Percentiles rank a stretch among this genome's conserved stretches.
These are phyloP conservation scores for Sebastes baramenuke DNA, from an alignment of 2,797 vertebrate genomes.

Conservation along the genomic window DNA sequence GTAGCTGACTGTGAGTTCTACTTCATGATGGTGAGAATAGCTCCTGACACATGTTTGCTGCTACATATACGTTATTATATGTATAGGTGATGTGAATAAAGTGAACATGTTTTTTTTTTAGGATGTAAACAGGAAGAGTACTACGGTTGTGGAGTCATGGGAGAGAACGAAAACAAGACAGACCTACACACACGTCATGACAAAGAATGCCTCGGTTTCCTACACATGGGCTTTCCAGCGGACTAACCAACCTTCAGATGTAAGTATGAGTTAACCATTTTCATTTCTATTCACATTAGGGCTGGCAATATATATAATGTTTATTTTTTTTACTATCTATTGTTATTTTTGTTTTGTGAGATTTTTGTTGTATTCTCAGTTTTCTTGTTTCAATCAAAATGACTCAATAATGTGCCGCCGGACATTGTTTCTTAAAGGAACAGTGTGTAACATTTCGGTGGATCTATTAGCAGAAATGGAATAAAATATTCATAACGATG, in stretches of 20 bases:
- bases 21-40: conserved; percentile 94
- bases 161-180: conserved; percentile 90
- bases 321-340: background rate
- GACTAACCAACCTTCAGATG: conserved; percentile 91
- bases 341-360: background rate
- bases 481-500: no score
- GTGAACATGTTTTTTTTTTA: conserved; percentile 48
- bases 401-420: no score
- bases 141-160: conserved; percentile 96
- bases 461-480: no score
- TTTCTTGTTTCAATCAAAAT: no score
- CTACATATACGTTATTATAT: background rate
- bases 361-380: no score
- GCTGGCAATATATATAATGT: no score
- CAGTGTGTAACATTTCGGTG: no score
- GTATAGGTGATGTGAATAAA: background rate
- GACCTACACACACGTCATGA: conserved; percentile 91
- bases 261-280: conserved; percentile 73
- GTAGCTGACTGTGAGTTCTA: conserved; percentile 92
- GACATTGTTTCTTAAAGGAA: no score
- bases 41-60: background rate
- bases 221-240: conserved; percentile 99
- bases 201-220: conserved; percentile 92
- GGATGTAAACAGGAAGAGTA: conserved; percentile 95
- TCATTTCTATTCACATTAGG: background rate